Evolutionary conservation across 2,888 invertebrate species (phyloP).

Genomic region (Callyntrura sp.): DNA sequence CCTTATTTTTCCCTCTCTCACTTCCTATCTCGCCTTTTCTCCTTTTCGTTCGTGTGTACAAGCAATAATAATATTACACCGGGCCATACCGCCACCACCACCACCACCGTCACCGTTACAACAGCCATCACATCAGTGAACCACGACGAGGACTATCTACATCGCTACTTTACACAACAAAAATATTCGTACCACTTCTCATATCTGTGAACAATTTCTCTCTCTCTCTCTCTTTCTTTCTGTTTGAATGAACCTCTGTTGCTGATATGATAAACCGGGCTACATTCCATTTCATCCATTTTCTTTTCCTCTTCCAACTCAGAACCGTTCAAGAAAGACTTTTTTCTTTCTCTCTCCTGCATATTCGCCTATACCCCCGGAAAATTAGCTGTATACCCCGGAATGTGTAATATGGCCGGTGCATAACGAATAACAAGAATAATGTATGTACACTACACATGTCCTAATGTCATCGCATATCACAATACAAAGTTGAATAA

Average conservation of each 20-base stretch:
- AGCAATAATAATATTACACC: constrained; percentile 49
- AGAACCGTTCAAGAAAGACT: neutral
- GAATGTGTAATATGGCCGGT: neutral
- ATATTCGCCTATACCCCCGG: no score
- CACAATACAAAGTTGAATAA: constrained; percentile 7
- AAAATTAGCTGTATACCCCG: no score
- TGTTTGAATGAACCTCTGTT: neutral
- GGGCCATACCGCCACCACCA: neutral
- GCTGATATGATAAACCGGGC: constrained; percentile 26
- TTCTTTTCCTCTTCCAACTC: neutral
- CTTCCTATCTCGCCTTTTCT: constrained; percentile 18
- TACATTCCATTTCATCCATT: constrained; percentile 21
- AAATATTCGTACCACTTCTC: neutral
- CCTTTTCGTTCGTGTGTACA: constrained; percentile 39
- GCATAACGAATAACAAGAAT: neutral
- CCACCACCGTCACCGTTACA: neutral
- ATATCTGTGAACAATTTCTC: constrained; percentile 38
- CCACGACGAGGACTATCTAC: neutral
- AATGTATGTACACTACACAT: neutral
- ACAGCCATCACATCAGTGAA: no score
- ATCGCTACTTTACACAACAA: neutral
- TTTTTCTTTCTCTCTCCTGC: neutral
- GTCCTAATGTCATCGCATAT: constrained; percentile 29
- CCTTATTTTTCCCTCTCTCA: constrained; percentile 11
- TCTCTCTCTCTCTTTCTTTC: neutral